phyloP scores from a whole-genome alignment of 2,888 invertebrate species.

The Sesia apiformis region DNA sequence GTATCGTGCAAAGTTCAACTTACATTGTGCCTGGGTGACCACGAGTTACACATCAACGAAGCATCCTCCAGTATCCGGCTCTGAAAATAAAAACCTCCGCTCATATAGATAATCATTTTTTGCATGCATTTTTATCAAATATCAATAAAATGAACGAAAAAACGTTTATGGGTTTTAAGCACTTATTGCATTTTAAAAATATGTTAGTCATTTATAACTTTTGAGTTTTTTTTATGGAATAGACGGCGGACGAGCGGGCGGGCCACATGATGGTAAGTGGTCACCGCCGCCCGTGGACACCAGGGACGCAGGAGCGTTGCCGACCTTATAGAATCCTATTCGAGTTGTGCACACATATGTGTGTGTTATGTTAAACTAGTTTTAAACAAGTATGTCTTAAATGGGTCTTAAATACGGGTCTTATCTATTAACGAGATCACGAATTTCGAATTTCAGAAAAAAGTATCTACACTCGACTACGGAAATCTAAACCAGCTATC shows the following conservation, averaged over 20 bases:
- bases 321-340: not conserved
- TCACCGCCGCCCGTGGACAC: not conserved
- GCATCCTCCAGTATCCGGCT: conserved; percentile 93
- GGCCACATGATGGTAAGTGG: not conserved
- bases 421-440: no score
- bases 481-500: no score
- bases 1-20: conserved; percentile 53
- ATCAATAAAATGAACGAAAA: not conserved
- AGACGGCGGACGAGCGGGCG: not conserved
- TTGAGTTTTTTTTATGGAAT: not conserved
- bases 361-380: no score
- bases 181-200: not conserved
- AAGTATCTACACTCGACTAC: no score
- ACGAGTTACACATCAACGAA: conserved; percentile 92
- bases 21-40: conserved; percentile 93
- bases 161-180: not conserved
- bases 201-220: not conserved
- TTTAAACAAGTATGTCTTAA: no score
- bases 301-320: not conserved
- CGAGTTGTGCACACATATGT: no score
- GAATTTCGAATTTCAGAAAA: no score
- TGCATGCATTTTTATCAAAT: conserved; percentile 18
- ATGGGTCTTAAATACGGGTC: no score
- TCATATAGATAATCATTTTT: conserved; percentile 23
- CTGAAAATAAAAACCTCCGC: conserved; percentile 76